Evolutionary conservation across 2,888 invertebrate genomes (phyloP).

Genomic region (Sphaerophoria rueppellii): DNA sequence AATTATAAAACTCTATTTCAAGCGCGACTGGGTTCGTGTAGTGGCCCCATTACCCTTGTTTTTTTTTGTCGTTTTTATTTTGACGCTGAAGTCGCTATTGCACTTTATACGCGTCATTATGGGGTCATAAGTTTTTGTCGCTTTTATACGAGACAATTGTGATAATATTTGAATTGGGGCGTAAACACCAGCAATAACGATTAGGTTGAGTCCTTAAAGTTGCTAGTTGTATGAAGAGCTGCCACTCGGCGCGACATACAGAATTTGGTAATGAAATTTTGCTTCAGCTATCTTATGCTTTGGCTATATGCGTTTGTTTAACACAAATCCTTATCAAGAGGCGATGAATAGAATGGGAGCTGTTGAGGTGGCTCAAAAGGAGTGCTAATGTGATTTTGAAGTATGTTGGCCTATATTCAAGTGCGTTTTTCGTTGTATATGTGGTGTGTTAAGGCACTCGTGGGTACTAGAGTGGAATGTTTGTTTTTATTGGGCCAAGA

Average conservation of each 20-base stretch:
- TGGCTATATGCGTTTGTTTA: conserved; percentile 12
- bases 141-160: conserved; percentile 71
- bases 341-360: conserved; percentile 54
- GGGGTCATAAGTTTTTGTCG: conserved; percentile 63
- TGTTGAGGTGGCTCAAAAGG: conserved; percentile 40
- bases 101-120: conserved; percentile 67
- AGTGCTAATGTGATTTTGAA: conserved; percentile 42
- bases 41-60: conserved; percentile 64
- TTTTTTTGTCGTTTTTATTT: conserved; percentile 12
- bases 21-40: conserved; percentile 57
- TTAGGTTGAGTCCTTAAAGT: conserved; percentile 21
- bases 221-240: not conserved
- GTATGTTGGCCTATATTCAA: conserved; percentile 37
- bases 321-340: conserved; percentile 58
- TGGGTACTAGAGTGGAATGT: not conserved
- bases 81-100: conserved; percentile 31
- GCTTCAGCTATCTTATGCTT: conserved; percentile 17
- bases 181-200: conserved; percentile 67
- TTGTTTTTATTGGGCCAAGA: conserved; percentile 44
- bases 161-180: conserved; percentile 70
- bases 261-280: conserved; percentile 30
- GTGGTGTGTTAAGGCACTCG: not conserved
- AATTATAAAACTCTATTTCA: conserved; percentile 61
- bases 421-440: not conserved
- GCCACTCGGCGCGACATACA: not conserved